Conservation (phyloP, 2,888 invertebrate species). For the Platycnemis pennipes region DNA sequence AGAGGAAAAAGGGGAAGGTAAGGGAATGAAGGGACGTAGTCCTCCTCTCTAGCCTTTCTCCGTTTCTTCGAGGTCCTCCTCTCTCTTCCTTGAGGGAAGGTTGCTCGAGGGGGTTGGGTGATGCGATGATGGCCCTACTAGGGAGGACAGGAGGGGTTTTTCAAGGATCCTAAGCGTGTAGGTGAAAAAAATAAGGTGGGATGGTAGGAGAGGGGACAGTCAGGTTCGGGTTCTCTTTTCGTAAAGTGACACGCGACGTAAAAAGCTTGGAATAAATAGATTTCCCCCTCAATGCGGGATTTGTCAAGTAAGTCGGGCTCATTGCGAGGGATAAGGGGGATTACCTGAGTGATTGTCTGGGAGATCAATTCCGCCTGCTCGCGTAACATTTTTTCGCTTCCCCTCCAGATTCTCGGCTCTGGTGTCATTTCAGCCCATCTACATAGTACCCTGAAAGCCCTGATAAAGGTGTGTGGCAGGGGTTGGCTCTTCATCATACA, state of each 20-base stretch:
- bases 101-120: background rate
- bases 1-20: background rate
- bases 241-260: background rate
- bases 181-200: background rate
- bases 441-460: no score
- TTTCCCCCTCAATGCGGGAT: background rate
- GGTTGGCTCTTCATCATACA: no score
- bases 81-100: background rate
- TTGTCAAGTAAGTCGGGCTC: background rate
- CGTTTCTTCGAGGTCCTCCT: background rate
- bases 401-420: background rate
- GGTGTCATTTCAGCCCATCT: background rate
- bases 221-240: background rate
- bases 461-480: no score
- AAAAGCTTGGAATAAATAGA: slow-evolving; percentile 10
- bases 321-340: background rate
- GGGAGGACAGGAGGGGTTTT: slow-evolving; percentile 1
- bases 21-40: background rate
- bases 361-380: background rate
- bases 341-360: background rate
- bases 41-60: background rate
- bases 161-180: background rate
- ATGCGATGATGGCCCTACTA: background rate
- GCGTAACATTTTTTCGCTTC: background rate
- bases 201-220: background rate